Percentiles rank a stretch among this genome's conserved stretches.
These are phyloP conservation scores for Triplophysa dalaica DNA, from an alignment of 2,113 vertebrate species.

Conservation along the genomic window DNA sequence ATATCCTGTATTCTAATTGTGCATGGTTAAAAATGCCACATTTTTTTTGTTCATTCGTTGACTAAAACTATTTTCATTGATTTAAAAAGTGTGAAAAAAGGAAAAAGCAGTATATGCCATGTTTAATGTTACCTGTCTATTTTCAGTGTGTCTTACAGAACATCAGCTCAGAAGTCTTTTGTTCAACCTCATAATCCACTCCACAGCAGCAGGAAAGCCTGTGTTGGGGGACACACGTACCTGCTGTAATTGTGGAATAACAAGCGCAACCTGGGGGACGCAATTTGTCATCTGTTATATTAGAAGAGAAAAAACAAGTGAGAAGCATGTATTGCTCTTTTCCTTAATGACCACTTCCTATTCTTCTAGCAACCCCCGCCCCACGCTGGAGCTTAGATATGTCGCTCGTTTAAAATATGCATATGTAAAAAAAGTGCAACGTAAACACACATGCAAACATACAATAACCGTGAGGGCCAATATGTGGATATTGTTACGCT, in stretches of 20 bases:
- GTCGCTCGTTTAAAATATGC: constrained; percentile 54
- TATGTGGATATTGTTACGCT: constrained; percentile 48
- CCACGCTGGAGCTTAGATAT: constrained; percentile 47
- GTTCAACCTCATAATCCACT: neutral
- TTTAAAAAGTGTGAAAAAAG: neutral
- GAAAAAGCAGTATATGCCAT: neutral
- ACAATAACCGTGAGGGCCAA: constrained; percentile 38
- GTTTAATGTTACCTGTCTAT: neutral
- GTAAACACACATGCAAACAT: constrained; percentile 18
- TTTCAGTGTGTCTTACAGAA: neutral
- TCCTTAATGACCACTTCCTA: constrained; percentile 57
- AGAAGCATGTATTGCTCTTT: constrained; percentile 58
- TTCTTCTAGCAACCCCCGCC: constrained; percentile 35
- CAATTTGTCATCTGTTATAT: constrained; percentile 60
- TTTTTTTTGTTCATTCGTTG: too few relatives aligned
- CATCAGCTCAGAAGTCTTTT: neutral
- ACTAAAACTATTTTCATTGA: too few relatives aligned
- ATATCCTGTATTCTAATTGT: too few relatives aligned
- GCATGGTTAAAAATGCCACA: too few relatives aligned
- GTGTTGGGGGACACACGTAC: constrained; percentile 21
- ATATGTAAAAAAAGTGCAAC: constrained; percentile 52
- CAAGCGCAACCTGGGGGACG: constrained; percentile 55
- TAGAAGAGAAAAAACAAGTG: constrained; percentile 48
- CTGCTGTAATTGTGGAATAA: constrained; percentile 59
- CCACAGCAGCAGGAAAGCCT: neutral